These are phyloP conservation scores for Doryteuthis pealeii DNA, from an alignment of 1,140 invertebrate species.

Conservation along the genomic window DNA sequence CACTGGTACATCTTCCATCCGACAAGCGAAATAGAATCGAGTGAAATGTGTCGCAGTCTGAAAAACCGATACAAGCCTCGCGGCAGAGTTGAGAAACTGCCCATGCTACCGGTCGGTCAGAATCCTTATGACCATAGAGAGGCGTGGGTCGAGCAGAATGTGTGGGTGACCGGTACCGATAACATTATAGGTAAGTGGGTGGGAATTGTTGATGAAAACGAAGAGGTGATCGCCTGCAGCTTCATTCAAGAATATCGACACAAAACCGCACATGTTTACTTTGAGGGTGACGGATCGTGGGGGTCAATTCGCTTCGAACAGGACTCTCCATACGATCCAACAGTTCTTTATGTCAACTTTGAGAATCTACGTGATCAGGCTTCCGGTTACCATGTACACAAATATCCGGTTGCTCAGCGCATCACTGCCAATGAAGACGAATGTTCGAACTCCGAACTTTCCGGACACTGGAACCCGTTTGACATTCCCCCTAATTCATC, in stretches of 20 bases:
- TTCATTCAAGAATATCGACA: conserved; percentile 67
- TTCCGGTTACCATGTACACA: conserved; percentile 63
- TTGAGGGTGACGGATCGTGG: conserved; percentile 78
- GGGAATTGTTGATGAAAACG: conserved; percentile 21
- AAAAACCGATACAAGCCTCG: not conserved
- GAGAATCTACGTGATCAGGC: conserved; percentile 63
- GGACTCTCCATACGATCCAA: conserved; percentile 80
- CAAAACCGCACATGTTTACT: conserved; percentile 66
- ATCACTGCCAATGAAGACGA: conserved; percentile 78
- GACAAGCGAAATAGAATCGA: not conserved
- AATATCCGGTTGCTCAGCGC: conserved; percentile 60
- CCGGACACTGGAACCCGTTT: conserved; percentile 66
- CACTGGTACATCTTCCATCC: not conserved
- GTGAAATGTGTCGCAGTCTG: not conserved
- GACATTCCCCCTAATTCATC: conserved; percentile 41
- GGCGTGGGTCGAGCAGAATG: conserved; percentile 24
- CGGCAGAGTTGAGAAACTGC: not conserved
- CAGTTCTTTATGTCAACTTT: conserved; percentile 76
- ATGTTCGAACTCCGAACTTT: conserved; percentile 79
- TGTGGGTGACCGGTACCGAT: conserved; percentile 27
- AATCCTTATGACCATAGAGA: conserved; percentile 1
- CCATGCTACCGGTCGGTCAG: not conserved
- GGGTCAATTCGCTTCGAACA: conserved; percentile 81
- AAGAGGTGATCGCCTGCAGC: conserved; percentile 66
- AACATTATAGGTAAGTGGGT: conserved; percentile 55